These are phyloP conservation scores for Zele albiditarsus DNA, from an alignment of 2,888 invertebrate species.

Conservation along the genomic window DNA sequence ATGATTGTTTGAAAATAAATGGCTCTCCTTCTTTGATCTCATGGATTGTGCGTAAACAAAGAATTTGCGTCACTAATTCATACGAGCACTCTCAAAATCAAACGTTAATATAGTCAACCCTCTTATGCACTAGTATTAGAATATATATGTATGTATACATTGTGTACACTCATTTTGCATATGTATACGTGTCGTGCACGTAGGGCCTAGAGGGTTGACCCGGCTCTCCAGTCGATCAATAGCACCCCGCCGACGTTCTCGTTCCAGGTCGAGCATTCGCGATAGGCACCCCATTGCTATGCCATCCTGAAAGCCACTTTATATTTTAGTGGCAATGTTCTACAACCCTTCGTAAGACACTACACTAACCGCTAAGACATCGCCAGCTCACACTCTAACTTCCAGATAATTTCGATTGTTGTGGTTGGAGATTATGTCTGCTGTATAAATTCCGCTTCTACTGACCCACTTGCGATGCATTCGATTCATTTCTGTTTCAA, in stretches of 20 bases:
- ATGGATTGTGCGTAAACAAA: not conserved
- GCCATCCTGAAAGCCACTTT: slow-evolving; percentile 70
- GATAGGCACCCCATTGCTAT: slow-evolving; percentile 70
- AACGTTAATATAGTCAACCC: not conserved
- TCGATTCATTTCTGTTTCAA: not conserved
- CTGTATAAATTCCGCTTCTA: not conserved
- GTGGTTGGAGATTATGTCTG: not conserved
- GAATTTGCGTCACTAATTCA: not conserved
- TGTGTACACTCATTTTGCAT: slow-evolving; percentile 35
- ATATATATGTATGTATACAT: slow-evolving; percentile 32
- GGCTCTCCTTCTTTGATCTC: too few relatives aligned
- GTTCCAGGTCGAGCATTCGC: slow-evolving; percentile 66
- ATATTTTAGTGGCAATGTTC: slow-evolving; percentile 71
- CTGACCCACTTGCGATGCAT: not conserved
- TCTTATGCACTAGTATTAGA: not conserved
- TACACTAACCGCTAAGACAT: slow-evolving; percentile 18
- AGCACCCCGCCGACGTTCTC: slow-evolving; percentile 56
- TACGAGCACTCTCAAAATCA: not conserved
- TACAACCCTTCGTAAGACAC: slow-evolving; percentile 61
- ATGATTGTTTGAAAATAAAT: too few relatives aligned
- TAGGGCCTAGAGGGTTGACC: slow-evolving; percentile 69
- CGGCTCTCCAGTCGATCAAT: slow-evolving; percentile 69
- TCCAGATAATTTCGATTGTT: slow-evolving; percentile 17
- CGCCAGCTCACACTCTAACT: slow-evolving; percentile 3
- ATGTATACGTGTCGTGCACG: slow-evolving; percentile 52